Evolutionary conservation across 2,888 invertebrate species (phyloP).

Genomic region (Tridacna crocea): DNA sequence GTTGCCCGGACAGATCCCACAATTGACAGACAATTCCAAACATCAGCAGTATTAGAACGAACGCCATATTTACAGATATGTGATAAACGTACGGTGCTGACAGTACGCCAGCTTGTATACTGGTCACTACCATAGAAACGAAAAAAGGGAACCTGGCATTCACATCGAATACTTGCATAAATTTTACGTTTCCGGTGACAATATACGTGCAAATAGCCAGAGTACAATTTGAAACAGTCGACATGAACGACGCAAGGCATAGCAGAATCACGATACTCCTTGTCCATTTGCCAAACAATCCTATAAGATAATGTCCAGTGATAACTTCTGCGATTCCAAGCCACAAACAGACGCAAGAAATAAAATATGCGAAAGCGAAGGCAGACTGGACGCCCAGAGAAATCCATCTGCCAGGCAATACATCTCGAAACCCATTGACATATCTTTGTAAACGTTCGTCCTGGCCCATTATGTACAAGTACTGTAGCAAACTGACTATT

Average conservation of each 20-base stretch:
- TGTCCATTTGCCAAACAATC: background rate
- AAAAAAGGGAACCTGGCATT: background rate
- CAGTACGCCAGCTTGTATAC: constrained; percentile 6
- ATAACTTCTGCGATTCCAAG: background rate
- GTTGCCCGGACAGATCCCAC: background rate
- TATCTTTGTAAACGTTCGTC: background rate
- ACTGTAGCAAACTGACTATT: background rate
- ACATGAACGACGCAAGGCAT: background rate
- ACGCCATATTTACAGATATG: background rate
- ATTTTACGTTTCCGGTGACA: constrained; percentile 3
- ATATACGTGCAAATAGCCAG: constrained; percentile 3
- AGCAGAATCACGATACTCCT: background rate
- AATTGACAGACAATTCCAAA: constrained; percentile 5
- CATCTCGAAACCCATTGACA: background rate
- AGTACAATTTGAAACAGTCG: background rate
- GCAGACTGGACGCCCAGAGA: background rate
- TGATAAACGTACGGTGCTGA: background rate
- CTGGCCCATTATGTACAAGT: background rate
- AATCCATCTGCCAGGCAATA: constrained; percentile 1
- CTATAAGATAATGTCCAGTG: background rate
- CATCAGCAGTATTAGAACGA: background rate
- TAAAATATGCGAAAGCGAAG: background rate
- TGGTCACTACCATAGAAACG: background rate
- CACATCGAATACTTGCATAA: constrained; percentile 2
- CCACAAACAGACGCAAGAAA: background rate